Conservation (phyloP, 1,140 invertebrate genomes). For the Conus ventricosus region DNA sequence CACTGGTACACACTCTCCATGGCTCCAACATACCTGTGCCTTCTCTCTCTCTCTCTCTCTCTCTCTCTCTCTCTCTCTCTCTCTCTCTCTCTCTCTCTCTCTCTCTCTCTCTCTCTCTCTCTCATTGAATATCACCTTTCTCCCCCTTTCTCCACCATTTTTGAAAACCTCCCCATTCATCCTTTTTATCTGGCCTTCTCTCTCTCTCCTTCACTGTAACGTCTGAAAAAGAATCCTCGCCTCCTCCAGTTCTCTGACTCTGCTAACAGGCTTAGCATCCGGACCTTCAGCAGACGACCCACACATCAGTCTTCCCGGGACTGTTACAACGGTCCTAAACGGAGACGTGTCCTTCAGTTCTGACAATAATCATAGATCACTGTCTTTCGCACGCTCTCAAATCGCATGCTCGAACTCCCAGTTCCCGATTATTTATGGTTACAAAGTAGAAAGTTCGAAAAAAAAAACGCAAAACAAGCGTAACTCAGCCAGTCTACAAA, state of each 20-base stretch:
- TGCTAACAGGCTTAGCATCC: too few relatives aligned
- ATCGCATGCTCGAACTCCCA: too few relatives aligned
- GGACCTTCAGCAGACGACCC: too few relatives aligned
- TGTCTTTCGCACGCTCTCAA: too few relatives aligned
- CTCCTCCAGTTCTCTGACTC: neutral
- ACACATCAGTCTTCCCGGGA: too few relatives aligned
- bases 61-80: slow-evolving; percentile 2
- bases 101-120: neutral
- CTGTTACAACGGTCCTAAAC: too few relatives aligned
- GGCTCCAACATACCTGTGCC: neutral
- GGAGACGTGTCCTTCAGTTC: too few relatives aligned
- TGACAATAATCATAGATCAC: too few relatives aligned
- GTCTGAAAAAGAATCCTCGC: neutral
- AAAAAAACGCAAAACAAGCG: too few relatives aligned
- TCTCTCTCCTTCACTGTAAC: neutral
- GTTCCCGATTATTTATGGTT: too few relatives aligned
- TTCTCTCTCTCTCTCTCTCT: neutral
- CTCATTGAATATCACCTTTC: neutral
- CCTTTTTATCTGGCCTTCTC: neutral
- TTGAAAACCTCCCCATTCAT: neutral
- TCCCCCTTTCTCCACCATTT: neutral
- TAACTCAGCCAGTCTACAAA: too few relatives aligned
- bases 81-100: neutral
- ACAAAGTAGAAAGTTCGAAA: too few relatives aligned
- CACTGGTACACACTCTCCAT: neutral